Base-by-base conservation (phyloP, 1,140 invertebrate genomes). In the Drosophila funebris region DNA sequence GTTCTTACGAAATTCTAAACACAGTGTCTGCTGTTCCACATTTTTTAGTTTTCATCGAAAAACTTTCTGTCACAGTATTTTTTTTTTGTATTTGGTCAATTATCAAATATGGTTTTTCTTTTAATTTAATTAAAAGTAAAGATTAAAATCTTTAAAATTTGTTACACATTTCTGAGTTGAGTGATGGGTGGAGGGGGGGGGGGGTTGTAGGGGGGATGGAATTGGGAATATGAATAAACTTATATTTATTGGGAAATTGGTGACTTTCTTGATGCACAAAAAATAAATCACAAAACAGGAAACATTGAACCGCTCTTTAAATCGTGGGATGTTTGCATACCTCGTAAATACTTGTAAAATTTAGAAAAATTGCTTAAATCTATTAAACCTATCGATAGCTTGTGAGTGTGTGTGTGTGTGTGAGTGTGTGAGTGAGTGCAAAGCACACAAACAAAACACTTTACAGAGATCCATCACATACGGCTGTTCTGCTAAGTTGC, bases 241-340 rank as follows among this genome's bases (percentile, higher is more conserved):
- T 61, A 36, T 5, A 13, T 0, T 14, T 33, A 46, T 2, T 46
- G 8, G 24, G 6, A 4, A n/a, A 58, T 75, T 82, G 82, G 82
- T 82, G 83, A 85, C 82, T 85, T 85, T 61, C 31, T 80, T 61
- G 8, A 50, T 71, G 77, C 81, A 74, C 63, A 76, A 80, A 85
- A 72, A 78, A 82, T 78, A 85, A 87, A 87, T n/a, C 58, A 67
- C 53, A 82, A 87, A 88, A 79, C 84, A 88, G 83, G 83, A 88
- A 88, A 79, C 83, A 89, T 88, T 88, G 83, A 88, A 88, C 83
- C 83, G 83, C 83, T 88, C 83, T 88, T 68, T 88, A 88, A 89
- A 88, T 89, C 79, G 75, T 88, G 81, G 78, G 82, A 85, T 83
- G 83, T 82, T 75, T 85, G 77, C 78, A 87, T 76, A 83, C 78